Evolutionary conservation across 2,888 invertebrate genomes (phyloP).

Genomic region (Cryptosula pallasiana): DNA sequence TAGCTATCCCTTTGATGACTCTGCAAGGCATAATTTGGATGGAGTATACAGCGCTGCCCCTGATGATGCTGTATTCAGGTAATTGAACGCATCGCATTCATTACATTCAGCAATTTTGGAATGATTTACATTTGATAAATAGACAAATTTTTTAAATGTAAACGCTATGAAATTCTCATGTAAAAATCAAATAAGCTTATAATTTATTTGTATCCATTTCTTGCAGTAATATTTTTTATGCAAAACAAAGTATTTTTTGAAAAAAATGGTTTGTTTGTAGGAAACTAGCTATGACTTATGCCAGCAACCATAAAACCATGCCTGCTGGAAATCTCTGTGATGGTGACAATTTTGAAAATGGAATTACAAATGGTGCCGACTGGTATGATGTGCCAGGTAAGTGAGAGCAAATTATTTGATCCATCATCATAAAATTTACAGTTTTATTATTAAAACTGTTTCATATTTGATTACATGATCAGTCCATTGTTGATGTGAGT

Average conservation of each 20-base stretch:
- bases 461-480: too few species aligned
- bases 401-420: background rate
- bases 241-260: too few species aligned
- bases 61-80: slow-evolving; percentile 25
- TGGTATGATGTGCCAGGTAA: slow-evolving; percentile 51
- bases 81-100: background rate
- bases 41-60: slow-evolving; percentile 35
- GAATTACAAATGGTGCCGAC: slow-evolving; percentile 46
- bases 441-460: background rate
- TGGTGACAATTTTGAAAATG: slow-evolving; percentile 37
- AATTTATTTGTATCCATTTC: too few species aligned
- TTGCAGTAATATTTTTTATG: too few species aligned
- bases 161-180: too few species aligned
- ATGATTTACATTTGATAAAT: too few species aligned
- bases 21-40: slow-evolving; percentile 30
- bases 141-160: too few species aligned
- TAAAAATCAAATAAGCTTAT: too few species aligned
- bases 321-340: slow-evolving; percentile 64
- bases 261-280: too few species aligned
- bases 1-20: slow-evolving; percentile 31
- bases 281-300: slow-evolving; percentile 17
- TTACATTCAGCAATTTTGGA: too few species aligned
- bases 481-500: background rate
- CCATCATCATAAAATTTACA: background rate
- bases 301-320: slow-evolving; percentile 23